Evolutionary conservation across 2,113 vertebrate genomes (phyloP).

Genomic region (Phalacrocorax aristotelis): DNA sequence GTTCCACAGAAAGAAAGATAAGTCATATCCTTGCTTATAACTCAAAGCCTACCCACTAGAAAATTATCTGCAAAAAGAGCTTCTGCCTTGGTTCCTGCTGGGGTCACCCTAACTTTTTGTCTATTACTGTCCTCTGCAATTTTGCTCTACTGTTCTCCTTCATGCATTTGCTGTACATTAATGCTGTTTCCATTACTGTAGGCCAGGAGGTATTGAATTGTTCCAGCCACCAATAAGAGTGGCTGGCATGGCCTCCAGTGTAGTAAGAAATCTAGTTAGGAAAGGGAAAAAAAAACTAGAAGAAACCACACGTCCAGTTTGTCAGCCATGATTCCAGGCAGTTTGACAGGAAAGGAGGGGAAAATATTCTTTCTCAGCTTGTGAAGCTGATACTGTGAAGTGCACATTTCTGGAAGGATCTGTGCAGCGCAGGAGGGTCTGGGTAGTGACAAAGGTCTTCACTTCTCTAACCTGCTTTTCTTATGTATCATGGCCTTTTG

Average conservation of each 20-base stretch:
- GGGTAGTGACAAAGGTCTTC: not conserved
- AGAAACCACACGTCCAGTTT: not conserved
- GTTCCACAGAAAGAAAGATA: not conserved
- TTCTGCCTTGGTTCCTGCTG: not conserved
- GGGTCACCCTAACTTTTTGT: not conserved
- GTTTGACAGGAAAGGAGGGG: not conserved
- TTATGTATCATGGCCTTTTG: not conserved
- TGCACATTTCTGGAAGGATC: not conserved
- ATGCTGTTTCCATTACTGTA: not conserved
- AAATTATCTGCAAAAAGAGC: not conserved
- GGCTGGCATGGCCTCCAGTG: not conserved
- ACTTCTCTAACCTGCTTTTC: not conserved
- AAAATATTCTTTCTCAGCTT: not conserved
- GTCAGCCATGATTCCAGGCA: not conserved
- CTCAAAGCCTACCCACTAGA: not conserved
- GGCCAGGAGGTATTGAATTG: not conserved
- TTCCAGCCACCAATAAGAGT: not conserved
- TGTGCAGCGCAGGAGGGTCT: not conserved
- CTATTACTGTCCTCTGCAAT: not conserved
- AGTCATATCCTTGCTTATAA: not conserved
- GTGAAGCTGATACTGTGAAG: not conserved
- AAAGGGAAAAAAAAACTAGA: not conserved
- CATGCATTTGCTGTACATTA: not conserved
- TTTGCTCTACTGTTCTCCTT: not conserved
- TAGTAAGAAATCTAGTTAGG: not conserved